Percentiles rank a stretch among this genome's conserved stretches.
Evolutionary conservation across 2,888 invertebrate genomes (phyloP).

Genomic region (Cataglyphis albicans): DNA sequence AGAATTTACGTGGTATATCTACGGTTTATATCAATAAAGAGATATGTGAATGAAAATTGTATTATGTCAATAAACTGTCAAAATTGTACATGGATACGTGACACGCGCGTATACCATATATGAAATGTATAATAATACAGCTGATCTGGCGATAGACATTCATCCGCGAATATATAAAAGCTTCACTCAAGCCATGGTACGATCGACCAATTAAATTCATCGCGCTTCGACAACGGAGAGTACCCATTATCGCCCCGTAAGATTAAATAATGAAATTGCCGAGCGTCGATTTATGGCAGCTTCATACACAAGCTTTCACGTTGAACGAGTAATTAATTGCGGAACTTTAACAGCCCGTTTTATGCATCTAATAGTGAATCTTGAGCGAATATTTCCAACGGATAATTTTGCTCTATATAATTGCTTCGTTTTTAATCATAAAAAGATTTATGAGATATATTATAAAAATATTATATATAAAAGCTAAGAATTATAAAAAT

Average conservation of each 20-base stretch:
- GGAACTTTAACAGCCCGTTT: conserved; percentile 23
- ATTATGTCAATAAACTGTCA: conserved; percentile 45
- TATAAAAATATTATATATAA: neutral
- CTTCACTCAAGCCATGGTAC: conserved; percentile 32
- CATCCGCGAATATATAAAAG: conserved; percentile 49
- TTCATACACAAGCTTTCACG: conserved; percentile 40
- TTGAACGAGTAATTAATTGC: conserved; percentile 50
- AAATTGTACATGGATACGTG: conserved; percentile 35
- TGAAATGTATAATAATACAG: conserved; percentile 43
- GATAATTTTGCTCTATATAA: conserved; percentile 12
- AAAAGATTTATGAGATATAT: conserved; percentile 2
- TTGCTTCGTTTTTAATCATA: neutral
- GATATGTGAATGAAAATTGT: conserved; percentile 34
- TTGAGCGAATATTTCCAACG: conserved; percentile 8
- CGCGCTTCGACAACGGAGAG: conserved; percentile 44
- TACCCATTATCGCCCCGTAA: conserved; percentile 63
- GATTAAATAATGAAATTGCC: conserved; percentile 58
- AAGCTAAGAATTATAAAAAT: neutral
- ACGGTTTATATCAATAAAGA: neutral
- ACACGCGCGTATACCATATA: neutral
- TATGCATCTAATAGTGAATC: conserved; percentile 22
- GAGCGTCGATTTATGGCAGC: conserved; percentile 38
- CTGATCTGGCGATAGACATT: conserved; percentile 29
- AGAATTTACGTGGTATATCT: neutral
- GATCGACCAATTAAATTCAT: conserved; percentile 56